Evolutionary conservation across 2,113 vertebrate genomes (phyloP).

Genomic region (Silurus meridionalis): DNA sequence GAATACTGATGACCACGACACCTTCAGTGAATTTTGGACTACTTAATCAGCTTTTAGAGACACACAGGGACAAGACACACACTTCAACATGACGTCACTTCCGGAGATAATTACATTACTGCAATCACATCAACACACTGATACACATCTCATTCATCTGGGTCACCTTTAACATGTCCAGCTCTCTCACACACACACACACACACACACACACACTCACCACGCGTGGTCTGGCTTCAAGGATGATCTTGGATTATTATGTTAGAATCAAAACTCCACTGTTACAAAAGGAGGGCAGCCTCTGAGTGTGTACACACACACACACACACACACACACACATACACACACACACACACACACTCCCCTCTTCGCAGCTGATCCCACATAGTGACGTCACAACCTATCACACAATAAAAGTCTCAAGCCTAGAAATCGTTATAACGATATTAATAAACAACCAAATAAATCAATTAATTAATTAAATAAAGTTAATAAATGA

Average conservation of each 20-base stretch:
- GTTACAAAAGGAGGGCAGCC: background rate
- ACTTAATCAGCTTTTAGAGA: background rate
- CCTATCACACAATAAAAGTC: conserved; percentile 9
- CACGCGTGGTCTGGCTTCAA: background rate
- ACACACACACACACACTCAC: conserved; percentile 16
- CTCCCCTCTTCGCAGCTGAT: background rate
- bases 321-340: conserved; percentile 20
- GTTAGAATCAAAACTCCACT: background rate
- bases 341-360: background rate
- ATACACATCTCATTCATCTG: background rate
- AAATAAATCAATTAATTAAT: too few relatives aligned
- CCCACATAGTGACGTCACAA: background rate
- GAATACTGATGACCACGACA: background rate
- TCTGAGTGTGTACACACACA: background rate
- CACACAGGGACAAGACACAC: background rate
- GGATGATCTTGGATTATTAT: background rate
- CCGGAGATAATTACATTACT: background rate
- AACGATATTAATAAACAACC: background rate
- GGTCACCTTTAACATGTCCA: background rate
- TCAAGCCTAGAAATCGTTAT: background rate
- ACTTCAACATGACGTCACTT: background rate
- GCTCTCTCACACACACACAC: background rate
- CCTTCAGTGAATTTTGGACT: background rate
- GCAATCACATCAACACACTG: background rate
- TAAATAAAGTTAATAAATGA: too few relatives aligned